A percentile compares a stretch with the other conserved stretches of the same genome.
Conservation (phyloP, 2,113 vertebrate species). For the Pollachius pollachius region DNA sequence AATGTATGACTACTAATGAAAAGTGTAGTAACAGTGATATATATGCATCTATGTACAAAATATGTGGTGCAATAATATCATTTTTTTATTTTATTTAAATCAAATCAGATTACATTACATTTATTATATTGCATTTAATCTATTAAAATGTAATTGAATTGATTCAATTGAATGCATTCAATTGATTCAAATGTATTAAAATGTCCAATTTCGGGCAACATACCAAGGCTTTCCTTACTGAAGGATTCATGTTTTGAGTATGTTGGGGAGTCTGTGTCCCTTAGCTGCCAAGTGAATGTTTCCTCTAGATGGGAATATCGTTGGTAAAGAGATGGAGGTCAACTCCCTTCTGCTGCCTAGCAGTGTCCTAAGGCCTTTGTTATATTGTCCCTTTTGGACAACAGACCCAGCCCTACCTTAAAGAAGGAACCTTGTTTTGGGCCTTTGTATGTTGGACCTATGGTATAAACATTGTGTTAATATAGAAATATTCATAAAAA, state of each 20-base stretch:
- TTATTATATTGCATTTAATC: not conserved
- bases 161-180: too few species aligned
- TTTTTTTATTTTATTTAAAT: not conserved
- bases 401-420: not conserved
- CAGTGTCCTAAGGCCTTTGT: too few species aligned
- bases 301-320: constrained; percentile 39
- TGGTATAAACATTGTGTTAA: too few species aligned
- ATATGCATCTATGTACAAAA: too few species aligned
- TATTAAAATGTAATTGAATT: not conserved
- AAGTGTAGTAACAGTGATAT: too few species aligned
- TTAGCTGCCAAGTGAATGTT: not conserved
- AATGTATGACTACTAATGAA: too few species aligned
- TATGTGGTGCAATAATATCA: too few species aligned
- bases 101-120: not conserved
- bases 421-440: too few species aligned
- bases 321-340: constrained; percentile 26
- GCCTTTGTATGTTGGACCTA: too few species aligned
- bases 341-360: not conserved
- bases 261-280: constrained; percentile 29
- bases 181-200: not conserved
- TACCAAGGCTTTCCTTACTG: constrained; percentile 1
- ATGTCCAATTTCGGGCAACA: constrained; percentile 9
- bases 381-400: not conserved
- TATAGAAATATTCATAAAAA: too few species aligned
- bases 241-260: not conserved